Conservation (phyloP, 2,888 invertebrate genomes). For the Hedychridium roseum region DNA sequence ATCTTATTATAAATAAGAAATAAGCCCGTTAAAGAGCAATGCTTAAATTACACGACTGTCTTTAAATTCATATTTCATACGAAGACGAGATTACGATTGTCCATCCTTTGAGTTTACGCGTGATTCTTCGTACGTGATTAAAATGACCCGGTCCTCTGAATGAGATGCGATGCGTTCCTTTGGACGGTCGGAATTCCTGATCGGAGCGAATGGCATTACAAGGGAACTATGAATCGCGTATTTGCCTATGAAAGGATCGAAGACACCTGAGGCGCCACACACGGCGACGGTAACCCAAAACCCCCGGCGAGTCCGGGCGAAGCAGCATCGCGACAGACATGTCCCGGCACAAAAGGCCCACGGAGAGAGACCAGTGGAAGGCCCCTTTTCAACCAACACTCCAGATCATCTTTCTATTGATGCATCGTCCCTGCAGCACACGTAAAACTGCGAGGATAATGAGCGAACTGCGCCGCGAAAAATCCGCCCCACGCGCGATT, state of each 20-base stretch:
- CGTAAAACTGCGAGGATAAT: constrained; percentile 33
- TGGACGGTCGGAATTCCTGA: no score
- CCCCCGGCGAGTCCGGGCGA: constrained; percentile 34
- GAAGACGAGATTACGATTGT: no score
- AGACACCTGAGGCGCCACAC: constrained; percentile 62
- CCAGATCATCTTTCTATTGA: constrained; percentile 60
- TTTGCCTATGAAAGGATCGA: constrained; percentile 57
- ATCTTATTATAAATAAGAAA: no score
- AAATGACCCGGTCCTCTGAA: no score
- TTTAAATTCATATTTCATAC: no score
- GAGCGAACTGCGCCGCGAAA: no score
- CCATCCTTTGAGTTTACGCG: no score
- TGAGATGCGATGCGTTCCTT: no score
- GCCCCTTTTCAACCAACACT: constrained; percentile 35
- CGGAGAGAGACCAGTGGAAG: constrained; percentile 13
- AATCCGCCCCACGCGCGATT: no score
- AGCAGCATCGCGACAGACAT: constrained; percentile 54
- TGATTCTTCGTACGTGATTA: no score
- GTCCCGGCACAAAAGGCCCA: constrained; percentile 49
- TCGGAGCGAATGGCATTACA: constrained; percentile 9
- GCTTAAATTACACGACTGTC: no score
- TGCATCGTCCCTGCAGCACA: constrained; percentile 28
- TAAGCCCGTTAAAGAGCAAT: no score
- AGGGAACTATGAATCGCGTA: constrained; percentile 45
- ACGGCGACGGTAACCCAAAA: constrained; percentile 60